Conservation (phyloP, 2,113 vertebrate species). For the Tachycineta bicolor region DNA sequence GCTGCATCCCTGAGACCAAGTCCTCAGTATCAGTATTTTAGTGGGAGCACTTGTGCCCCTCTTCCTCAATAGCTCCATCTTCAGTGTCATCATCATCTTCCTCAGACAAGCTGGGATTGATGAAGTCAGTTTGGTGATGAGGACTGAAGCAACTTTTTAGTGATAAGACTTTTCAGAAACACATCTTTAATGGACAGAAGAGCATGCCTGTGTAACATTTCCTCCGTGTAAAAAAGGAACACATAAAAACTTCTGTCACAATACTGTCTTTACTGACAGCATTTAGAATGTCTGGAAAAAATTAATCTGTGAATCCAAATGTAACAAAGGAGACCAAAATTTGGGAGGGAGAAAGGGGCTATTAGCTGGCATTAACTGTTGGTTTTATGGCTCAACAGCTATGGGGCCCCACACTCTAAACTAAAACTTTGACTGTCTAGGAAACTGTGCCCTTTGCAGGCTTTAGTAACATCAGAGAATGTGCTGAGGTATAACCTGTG, state of each 20-base stretch:
- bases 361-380: neutral
- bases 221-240: neutral
- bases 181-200: neutral
- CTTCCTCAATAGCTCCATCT: neutral
- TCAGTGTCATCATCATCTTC: neutral
- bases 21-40: neutral
- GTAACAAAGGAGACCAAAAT: neutral
- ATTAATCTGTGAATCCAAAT: neutral
- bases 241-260: neutral
- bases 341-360: neutral
- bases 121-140: neutral
- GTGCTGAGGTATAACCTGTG: neutral
- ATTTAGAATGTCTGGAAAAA: neutral
- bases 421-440: no score
- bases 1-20: neutral
- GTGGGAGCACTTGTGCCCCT: neutral
- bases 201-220: neutral
- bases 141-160: neutral
- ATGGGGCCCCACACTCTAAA: neutral
- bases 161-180: neutral
- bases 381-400: neutral
- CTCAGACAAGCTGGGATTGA: neutral
- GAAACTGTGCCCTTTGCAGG: neutral
- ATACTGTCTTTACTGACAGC: neutral
- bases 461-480: neutral